These are phyloP conservation scores for Drosophila hydei DNA, from an alignment of 1,140 invertebrate genomes.

Conservation along the genomic window DNA sequence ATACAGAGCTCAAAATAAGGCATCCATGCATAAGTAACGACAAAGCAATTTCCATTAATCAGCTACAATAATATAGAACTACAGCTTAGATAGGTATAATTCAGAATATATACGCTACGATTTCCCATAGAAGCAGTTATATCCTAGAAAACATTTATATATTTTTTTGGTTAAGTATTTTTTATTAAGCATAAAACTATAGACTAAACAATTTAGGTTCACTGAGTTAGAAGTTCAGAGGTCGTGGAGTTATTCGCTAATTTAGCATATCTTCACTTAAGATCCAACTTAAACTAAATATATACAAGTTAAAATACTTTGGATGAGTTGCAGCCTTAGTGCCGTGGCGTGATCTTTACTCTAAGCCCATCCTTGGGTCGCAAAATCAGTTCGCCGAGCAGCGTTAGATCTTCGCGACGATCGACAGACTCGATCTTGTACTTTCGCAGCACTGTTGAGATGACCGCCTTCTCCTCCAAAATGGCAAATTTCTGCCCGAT, in stretches of 20 bases:
- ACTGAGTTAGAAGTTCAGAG: constrained; percentile 52
- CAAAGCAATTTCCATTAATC: too few species aligned
- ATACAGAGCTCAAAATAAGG: not conserved
- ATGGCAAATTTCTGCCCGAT: constrained; percentile 91
- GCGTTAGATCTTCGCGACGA: constrained; percentile 85
- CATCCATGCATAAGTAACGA: too few species aligned
- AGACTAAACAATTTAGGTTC: constrained; percentile 37
- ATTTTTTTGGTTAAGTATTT: not conserved
- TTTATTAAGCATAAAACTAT: constrained; percentile 3
- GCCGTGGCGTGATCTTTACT: constrained; percentile 83
- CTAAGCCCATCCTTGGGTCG: constrained; percentile 85
- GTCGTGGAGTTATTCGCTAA: constrained; percentile 45
- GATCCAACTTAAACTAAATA: constrained; percentile 47
- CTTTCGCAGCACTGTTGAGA: constrained; percentile 88
- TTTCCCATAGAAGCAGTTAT: too few species aligned
- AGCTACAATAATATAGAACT: too few species aligned
- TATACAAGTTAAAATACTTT: constrained; percentile 74
- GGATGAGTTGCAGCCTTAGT: constrained; percentile 54
- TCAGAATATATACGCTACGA: too few species aligned
- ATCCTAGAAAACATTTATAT: not conserved
- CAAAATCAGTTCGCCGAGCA: constrained; percentile 86
- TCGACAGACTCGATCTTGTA: constrained; percentile 87
- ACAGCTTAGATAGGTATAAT: too few species aligned
- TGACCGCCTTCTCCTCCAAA: constrained; percentile 89
- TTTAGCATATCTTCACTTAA: constrained; percentile 62